A percentile compares a stretch with the other conserved stretches of the same genome.
Conservation (phyloP, 2,113 vertebrate genomes). For the Octodon degus region DNA sequence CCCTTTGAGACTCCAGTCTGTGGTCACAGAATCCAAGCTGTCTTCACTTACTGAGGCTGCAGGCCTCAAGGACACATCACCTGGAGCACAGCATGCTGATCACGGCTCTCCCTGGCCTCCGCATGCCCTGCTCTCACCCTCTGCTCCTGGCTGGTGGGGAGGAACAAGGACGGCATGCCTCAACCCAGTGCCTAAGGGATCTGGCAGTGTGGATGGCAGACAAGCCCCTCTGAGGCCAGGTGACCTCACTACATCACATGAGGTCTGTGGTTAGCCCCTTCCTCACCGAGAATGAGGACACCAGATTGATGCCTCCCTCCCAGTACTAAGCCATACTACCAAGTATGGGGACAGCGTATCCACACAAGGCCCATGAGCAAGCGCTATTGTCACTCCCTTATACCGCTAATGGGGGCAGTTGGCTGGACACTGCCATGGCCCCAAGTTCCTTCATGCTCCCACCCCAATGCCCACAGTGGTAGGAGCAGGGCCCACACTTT, state of each 20-base stretch:
- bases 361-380: background rate
- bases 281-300: background rate
- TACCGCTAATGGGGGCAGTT: fast-evolving
- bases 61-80: no score
- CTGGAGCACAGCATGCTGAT: fast-evolving
- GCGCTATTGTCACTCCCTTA: fast-evolving
- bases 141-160: background rate
- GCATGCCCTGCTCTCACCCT: background rate
- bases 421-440: no score
- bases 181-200: background rate
- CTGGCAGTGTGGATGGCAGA: background rate
- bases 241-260: background rate
- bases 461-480: no score
- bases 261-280: background rate
- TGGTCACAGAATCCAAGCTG: background rate
- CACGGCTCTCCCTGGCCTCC: background rate
- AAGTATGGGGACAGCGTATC: fast-evolving
- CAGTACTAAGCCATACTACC: fast-evolving
- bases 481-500: no score
- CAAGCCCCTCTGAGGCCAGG: background rate
- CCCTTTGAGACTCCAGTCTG: background rate
- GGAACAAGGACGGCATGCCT: background rate
- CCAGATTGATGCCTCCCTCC: no score
- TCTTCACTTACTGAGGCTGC: background rate
- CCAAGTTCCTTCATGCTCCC: background rate